phyloP scores from a whole-genome alignment of 2,797 vertebrate genomes.

The Sphaeramia orbicularis region DNA sequence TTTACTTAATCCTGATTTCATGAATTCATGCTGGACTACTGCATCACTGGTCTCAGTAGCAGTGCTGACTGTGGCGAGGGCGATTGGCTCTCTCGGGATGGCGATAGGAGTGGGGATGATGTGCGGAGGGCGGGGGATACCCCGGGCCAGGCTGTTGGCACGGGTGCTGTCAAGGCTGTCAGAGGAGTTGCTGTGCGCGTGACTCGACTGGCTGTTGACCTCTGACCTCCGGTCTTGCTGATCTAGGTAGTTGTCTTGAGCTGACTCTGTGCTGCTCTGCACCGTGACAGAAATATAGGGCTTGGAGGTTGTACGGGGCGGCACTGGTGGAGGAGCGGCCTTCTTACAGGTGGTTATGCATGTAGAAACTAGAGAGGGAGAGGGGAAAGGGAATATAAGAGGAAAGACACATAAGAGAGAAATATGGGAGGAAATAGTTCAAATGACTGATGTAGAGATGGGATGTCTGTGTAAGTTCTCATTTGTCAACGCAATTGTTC shows the following conservation, averaged over 20 bases:
- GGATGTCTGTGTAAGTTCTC: too few species aligned
- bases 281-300: constrained; percentile 99
- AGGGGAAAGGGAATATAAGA: neutral
- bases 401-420: neutral
- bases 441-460: neutral
- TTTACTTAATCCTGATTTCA: constrained; percentile 84
- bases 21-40: constrained; percentile 86
- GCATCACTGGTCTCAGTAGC: constrained; percentile 85
- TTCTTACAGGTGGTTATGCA: constrained; percentile 98
- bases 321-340: constrained; percentile 93
- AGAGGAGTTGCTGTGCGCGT: constrained; percentile 96
- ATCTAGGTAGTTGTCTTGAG: constrained; percentile 98
- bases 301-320: constrained; percentile 97
- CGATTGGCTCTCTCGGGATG: constrained; percentile 75
- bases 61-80: constrained; percentile 83
- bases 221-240: constrained; percentile 95
- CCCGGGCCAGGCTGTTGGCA: constrained; percentile 92
- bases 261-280: constrained; percentile 98
- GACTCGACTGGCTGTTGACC: constrained; percentile 94
- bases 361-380: constrained; percentile 88
- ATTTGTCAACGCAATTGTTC: too few species aligned
- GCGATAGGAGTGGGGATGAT: constrained; percentile 85
- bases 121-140: constrained; percentile 83
- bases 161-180: constrained; percentile 97
- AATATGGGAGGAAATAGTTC: constrained; percentile 1